Base-by-base conservation (phyloP, 2,797 vertebrate species). In the Pelobates cultripes region DNA sequence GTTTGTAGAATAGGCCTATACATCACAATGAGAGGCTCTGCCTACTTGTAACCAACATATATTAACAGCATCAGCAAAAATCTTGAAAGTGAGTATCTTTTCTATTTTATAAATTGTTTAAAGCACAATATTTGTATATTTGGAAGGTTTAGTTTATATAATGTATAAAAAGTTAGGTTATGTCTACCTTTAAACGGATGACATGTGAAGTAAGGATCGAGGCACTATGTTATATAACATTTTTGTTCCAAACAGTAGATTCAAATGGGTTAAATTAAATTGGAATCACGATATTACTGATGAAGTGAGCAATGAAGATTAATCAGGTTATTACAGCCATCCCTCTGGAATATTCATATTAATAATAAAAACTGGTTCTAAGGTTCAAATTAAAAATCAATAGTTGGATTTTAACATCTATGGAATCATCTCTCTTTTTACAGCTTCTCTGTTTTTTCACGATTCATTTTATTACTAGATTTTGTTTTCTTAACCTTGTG, bases 271-370 rank as follows among this genome's bases (percentile, higher is more conserved):
- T 75, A 75, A 75, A 64, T 63, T 15, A 12, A 8, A 43, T 63
- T n/a, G 2, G 8, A 44, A n/a, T 14, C n/a, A 63, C n/a, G 17
- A 51, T 47, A 45, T 7, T 78, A 78, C 43, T 44, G 12, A 61
- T 79, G 28, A 72, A 72, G 41, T 28, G 43, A 10, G n/a, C 68
- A 60, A 80, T 80, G 63, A 74, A 74, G 71, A 80, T 57, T 67
- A 63, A 74, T 61, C 15, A 47, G 28, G 43, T 43, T 60, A 80
- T 80, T 80, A 60, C 41, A 28, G 47, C 3, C 61, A 64, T n/a
- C 40, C 43, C 40, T 80, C 14, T 55, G 13, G n/a, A 69, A 74
- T 74, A 80, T 80, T 80, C 74, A 73, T 80, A 75, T 60, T 75
- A 43, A 74, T 68, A 74, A 74, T 74, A 80, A 73, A 80, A 69